Evolutionary conservation across 2,888 invertebrate genomes (phyloP).

Genomic region (Monoplex corrugatus): DNA sequence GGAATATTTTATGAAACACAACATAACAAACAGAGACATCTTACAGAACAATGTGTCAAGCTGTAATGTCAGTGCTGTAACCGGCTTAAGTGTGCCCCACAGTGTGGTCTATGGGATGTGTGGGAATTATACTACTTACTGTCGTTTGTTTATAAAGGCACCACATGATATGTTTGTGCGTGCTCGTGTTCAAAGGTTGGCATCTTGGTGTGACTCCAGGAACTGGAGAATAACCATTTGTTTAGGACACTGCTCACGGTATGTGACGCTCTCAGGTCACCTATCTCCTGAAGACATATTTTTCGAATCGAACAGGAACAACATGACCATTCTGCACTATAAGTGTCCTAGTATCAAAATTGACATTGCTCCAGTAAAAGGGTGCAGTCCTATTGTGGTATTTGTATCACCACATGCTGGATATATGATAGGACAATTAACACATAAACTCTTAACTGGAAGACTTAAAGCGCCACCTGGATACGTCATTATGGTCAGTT

Average conservation of each 20-base stretch:
- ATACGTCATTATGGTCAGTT: background rate
- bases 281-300: background rate
- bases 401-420: background rate
- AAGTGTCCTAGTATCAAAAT: background rate
- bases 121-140: background rate
- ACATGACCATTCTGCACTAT: background rate
- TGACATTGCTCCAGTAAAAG: background rate
- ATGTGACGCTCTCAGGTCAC: background rate
- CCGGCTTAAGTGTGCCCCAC: background rate
- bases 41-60: background rate
- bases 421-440: background rate
- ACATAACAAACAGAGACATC: background rate
- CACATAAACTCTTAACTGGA: background rate
- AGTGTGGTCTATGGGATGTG: constrained; percentile 6
- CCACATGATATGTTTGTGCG: background rate
- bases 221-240: background rate
- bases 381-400: background rate
- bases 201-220: constrained; percentile 7
- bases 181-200: background rate
- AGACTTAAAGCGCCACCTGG: background rate
- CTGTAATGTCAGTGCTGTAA: background rate
- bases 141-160: background rate
- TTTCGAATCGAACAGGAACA: background rate
- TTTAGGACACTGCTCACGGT: too few relatives aligned
- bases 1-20: background rate